Base-by-base conservation (phyloP, 2,797 vertebrate species). In the Darevskia nairensis region DNA sequence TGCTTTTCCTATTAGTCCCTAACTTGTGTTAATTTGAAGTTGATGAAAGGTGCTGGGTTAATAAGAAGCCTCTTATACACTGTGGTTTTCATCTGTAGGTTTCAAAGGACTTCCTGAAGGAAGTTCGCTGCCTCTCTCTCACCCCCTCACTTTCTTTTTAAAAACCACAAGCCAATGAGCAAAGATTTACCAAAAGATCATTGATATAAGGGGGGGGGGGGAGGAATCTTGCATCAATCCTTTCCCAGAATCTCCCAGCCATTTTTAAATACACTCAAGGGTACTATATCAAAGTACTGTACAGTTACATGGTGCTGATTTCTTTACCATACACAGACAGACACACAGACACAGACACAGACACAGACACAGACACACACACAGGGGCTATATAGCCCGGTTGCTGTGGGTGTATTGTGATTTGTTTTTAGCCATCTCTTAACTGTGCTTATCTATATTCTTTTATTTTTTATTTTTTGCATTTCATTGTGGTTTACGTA, bases 11-110 rank as follows among this genome's bases (percentile, higher is more conserved):
- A 82, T 69, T 69, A 59, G 79, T 50, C 76, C 61, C 72, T 50
- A 82, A 77, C 15, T 39, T 50, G 46, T 71, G 80, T 59, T 86
- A 78, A 78, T 89, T 59, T 78, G 21, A 59, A 44, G 84, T 5
- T 5, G 61, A 77, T 59, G 84, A 82, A 86, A 82, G 79, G 79
- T 44, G 64, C 39, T 3, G 74, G 32, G 64, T 27, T 71, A 55
- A 27, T 69, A 32, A 59, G 32, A 35, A 68, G 11, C 32, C 44
- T 77, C 79, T 44, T 13, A 3, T 61, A 2, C 32, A 55, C 78
- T 46, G 29, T 3, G 15, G 68, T 46, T 85, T 75, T 66, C 78
- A 85, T 85, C n/a, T 46, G 55, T 13, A 17, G 27, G 44, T 76
- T 84, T 89, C 59, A 55, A 80, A 84, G 50, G 35, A 29, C 76